Conservation (phyloP, 1,140 invertebrate species). For the Drosophila elegans region DNA sequence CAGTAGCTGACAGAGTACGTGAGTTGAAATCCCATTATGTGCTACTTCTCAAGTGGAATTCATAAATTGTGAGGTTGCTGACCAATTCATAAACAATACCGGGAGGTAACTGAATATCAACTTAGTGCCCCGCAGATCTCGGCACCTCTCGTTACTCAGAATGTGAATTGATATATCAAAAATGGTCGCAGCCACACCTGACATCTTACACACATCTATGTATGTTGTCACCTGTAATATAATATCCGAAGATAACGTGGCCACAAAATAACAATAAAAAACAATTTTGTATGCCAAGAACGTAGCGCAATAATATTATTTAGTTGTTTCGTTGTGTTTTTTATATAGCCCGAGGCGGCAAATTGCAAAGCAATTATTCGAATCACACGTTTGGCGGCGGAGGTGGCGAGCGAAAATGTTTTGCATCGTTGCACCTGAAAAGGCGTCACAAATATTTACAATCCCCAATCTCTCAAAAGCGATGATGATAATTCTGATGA, state of each 20-base stretch:
- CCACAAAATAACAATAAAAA: conserved; percentile 34
- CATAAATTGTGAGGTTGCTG: conserved; percentile 35
- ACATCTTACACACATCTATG: conserved; percentile 53
- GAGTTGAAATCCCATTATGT: conserved; percentile 45
- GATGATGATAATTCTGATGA: conserved; percentile 25
- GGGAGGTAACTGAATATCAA: conserved; percentile 6
- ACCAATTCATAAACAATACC: conserved; percentile 31
- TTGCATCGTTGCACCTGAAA: conserved; percentile 74
- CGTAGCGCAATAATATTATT: conserved; percentile 58
- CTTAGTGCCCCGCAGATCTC: conserved; percentile 8
- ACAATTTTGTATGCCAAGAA: conserved; percentile 72
- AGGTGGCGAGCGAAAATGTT: conserved; percentile 57
- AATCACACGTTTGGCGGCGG: conserved; percentile 67
- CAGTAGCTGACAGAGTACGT: conserved; percentile 49
- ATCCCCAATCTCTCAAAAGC: neutral
- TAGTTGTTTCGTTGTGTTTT: conserved; percentile 25
- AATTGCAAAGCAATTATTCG: conserved; percentile 81
- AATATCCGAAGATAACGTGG: conserved; percentile 48
- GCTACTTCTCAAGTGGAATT: conserved; percentile 11
- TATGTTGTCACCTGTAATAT: conserved; percentile 54
- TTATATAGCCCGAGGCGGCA: conserved; percentile 24
- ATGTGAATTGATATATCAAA: conserved; percentile 69
- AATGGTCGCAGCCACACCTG: conserved; percentile 67
- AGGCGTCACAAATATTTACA: conserved; percentile 60
- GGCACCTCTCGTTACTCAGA: conserved; percentile 34